phyloP scores from a whole-genome alignment of 1,140 invertebrate species.

The Polypedilum pembai region DNA sequence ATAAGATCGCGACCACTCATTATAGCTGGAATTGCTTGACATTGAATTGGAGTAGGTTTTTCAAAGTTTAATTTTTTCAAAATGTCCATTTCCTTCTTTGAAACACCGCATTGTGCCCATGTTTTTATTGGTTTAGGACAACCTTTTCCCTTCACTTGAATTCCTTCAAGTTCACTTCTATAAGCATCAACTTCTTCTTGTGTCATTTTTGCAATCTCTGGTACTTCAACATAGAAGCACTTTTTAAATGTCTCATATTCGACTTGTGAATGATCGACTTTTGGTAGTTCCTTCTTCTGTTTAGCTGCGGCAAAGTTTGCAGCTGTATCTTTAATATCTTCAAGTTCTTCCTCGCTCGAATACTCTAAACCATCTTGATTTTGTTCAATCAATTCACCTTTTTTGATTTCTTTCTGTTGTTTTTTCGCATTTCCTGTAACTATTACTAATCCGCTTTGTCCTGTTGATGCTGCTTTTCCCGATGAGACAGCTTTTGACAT shows the following conservation, averaged over 20 bases:
- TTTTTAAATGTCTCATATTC: conserved; percentile 88
- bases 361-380: conserved; percentile 96
- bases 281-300: conserved; percentile 81
- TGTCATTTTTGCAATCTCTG: conserved; percentile 79
- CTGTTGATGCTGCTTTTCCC: conserved; percentile 33
- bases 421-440: conserved; percentile 88
- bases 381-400: conserved; percentile 92
- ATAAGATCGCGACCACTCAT: conserved; percentile 97
- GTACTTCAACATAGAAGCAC: conserved; percentile 90
- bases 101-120: conserved; percentile 98
- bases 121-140: conserved; percentile 92
- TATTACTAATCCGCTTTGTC: conserved; percentile 59
- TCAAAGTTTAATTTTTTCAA: conserved; percentile 89
- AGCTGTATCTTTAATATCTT: conserved; percentile 87
- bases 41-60: conserved; percentile 98
- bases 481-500: conserved; percentile 45
- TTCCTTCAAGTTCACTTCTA: conserved; percentile 75
- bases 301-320: conserved; percentile 79
- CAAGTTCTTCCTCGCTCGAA: conserved; percentile 93
- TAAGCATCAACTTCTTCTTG: conserved; percentile 79
- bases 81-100: conserved; percentile 90
- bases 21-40: conserved; percentile 97
- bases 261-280: conserved; percentile 77
- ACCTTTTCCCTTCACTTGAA: conserved; percentile 74
- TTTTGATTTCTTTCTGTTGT: conserved; percentile 63